Evolutionary conservation across 2,113 vertebrate species (phyloP).

Genomic region (Xiphias gladius): DNA sequence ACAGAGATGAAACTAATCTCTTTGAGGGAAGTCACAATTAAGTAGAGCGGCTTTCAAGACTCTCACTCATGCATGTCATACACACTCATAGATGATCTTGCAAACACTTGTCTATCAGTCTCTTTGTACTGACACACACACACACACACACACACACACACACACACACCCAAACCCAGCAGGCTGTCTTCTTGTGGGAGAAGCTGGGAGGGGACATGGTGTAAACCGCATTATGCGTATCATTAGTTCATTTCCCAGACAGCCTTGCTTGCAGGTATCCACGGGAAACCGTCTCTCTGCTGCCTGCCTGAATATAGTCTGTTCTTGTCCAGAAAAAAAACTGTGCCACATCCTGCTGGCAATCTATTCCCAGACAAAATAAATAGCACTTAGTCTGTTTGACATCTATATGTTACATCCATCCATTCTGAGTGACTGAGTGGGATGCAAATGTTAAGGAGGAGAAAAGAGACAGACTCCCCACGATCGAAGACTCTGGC

Average conservation of each 20-base stretch:
- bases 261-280: constrained; percentile 35
- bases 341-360: constrained; percentile 46
- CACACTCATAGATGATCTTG: neutral
- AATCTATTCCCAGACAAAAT: constrained; percentile 61
- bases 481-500: too few species aligned
- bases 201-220: constrained; percentile 33
- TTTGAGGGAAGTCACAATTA: constrained; percentile 10
- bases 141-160: too few species aligned
- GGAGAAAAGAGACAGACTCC: constrained; percentile 2
- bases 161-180: constrained; percentile 1
- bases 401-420: constrained; percentile 75
- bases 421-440: constrained; percentile 46
- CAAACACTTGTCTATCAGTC: constrained; percentile 2
- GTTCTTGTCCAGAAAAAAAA: constrained; percentile 54
- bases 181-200: constrained; percentile 28
- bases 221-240: constrained; percentile 43
- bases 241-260: constrained; percentile 58
- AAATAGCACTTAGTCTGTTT: constrained; percentile 63
- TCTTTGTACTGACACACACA: neutral
- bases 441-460: constrained; percentile 50
- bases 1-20: neutral
- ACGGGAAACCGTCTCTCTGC: constrained; percentile 7
- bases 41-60: constrained; percentile 13
- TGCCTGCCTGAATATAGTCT: constrained; percentile 41
- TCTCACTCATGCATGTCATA: neutral